These are phyloP conservation scores for Drosophila prolongata DNA, from an alignment of 2,888 invertebrate genomes.

Conservation along the genomic window DNA sequence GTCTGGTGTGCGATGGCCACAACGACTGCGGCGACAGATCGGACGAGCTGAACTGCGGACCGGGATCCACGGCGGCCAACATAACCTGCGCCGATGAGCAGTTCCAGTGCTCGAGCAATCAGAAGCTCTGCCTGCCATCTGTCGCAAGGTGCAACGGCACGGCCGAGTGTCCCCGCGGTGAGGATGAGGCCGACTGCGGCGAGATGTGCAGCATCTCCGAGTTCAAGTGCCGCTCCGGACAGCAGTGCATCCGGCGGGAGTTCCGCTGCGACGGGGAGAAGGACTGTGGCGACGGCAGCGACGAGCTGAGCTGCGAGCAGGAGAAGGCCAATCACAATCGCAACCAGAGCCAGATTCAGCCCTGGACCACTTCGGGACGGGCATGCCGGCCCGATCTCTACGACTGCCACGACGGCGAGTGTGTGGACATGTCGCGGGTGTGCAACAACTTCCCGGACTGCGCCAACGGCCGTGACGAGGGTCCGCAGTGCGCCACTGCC, in stretches of 20 bases:
- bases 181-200: slow-evolving; percentile 88
- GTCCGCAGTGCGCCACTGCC: slow-evolving; percentile 86
- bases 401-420: slow-evolving; percentile 87
- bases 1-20: slow-evolving; percentile 86
- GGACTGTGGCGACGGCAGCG: slow-evolving; percentile 90
- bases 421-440: slow-evolving; percentile 87
- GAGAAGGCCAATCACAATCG: slow-evolving; percentile 47
- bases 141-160: slow-evolving; percentile 87
- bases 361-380: slow-evolving; percentile 46
- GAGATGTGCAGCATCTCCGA: slow-evolving; percentile 86
- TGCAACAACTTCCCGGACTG: slow-evolving; percentile 89
- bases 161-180: slow-evolving; percentile 89
- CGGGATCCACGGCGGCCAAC: slow-evolving; percentile 6
- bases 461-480: slow-evolving; percentile 89
- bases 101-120: slow-evolving; percentile 81
- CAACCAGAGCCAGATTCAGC: slow-evolving; percentile 48
- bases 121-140: slow-evolving; percentile 75
- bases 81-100: slow-evolving; percentile 84
- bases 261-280: slow-evolving; percentile 87
- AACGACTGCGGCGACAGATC: slow-evolving; percentile 87
- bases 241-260: slow-evolving; percentile 86
- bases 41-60: slow-evolving; percentile 85
- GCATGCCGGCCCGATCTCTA: slow-evolving; percentile 84
- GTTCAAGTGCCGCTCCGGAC: slow-evolving; percentile 88
- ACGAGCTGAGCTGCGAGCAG: slow-evolving; percentile 87